These are phyloP conservation scores for Geopemphigus sp. DNA, from an alignment of 1,140 invertebrate species.

Conservation along the genomic window DNA sequence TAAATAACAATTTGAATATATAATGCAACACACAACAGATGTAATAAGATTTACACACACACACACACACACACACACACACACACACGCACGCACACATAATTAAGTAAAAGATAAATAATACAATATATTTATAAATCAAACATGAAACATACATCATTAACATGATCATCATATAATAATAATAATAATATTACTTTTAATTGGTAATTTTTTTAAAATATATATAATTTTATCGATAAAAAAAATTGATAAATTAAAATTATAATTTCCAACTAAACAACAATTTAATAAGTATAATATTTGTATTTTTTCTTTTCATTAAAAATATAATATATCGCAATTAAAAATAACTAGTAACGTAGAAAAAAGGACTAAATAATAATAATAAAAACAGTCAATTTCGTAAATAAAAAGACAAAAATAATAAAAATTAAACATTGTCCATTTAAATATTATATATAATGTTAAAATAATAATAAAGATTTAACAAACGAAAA, in stretches of 20 bases:
- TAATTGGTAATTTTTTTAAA: slow-evolving; percentile 21
- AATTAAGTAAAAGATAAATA: slow-evolving; percentile 11
- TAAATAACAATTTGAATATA: no score
- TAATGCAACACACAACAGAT: no score
- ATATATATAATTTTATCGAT: slow-evolving; percentile 1
- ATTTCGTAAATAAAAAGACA: slow-evolving; percentile 18
- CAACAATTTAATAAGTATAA: slow-evolving; percentile 10
- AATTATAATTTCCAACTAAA: slow-evolving; percentile 26
- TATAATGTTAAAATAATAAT: slow-evolving; percentile 26
- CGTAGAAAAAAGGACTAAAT: neutral
- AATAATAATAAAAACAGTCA: slow-evolving; percentile 41
- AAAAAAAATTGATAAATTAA: slow-evolving; percentile 13
- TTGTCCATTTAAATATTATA: neutral
- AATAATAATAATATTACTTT: slow-evolving; percentile 13
- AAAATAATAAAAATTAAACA: neutral
- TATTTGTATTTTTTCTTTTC: slow-evolving; percentile 38
- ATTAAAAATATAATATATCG: slow-evolving; percentile 40
- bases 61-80: no score
- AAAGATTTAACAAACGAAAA: slow-evolving; percentile 17
- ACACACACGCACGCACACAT: no score
- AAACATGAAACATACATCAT: neutral
- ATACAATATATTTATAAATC: neutral
- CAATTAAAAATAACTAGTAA: slow-evolving; percentile 30
- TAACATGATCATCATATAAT: neutral
- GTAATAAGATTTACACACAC: no score